Evolutionary conservation across 2,797 vertebrate species (phyloP), one percentile per base, ranked within the genome.

Genomic region (Phyllotis vaccarum): DNA sequence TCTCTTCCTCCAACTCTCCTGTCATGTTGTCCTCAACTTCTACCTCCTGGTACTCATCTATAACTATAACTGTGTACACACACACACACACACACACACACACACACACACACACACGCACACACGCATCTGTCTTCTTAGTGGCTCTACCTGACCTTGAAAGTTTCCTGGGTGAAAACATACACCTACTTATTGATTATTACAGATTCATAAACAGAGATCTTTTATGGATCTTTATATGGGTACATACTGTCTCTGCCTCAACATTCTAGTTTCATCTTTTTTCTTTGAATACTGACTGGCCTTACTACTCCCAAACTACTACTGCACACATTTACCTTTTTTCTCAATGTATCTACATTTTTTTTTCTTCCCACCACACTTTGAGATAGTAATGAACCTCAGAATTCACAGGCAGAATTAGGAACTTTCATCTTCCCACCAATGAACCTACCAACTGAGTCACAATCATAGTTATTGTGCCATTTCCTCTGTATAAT

Each of bases 371-470:
- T 94, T 86, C 91, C 43, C 5, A 78, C 5, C 34, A 16, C 27
- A 74, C 68, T 78, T 62, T 82, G 7, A 74, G 7, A 40, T 86
- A 58, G 56, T 52, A 37, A 70, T 2, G 24, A 81, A 37, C 17
- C 12, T 92, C 70, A 83, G 79, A n/a, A 86, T 94, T 54, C 68
- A 85, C 87, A 70, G 27, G 85, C 37, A 95, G n/a, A 27, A 92
- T 52, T 10, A 87, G 29, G 40, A 56, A 6, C 52, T 89, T 85
- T 34, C 76, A 49, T 24, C 14, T 68, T 78, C 79, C 29, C 21
- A 34, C 56, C 27, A 79, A 43, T 66, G 60, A 90, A 82, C 37
- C 40, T 87, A 58, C 40, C 37, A 74, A 5, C 14, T 16, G 29
- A 17, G 19, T 76, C 58, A 31, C 78, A 54, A 19, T 43, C 29